Percentiles rank a stretch among this genome's conserved stretches.
These are phyloP conservation scores for Ctenochaetus hawaiiensis DNA, from an alignment of 2,797 vertebrate genomes.

Conservation along the genomic window DNA sequence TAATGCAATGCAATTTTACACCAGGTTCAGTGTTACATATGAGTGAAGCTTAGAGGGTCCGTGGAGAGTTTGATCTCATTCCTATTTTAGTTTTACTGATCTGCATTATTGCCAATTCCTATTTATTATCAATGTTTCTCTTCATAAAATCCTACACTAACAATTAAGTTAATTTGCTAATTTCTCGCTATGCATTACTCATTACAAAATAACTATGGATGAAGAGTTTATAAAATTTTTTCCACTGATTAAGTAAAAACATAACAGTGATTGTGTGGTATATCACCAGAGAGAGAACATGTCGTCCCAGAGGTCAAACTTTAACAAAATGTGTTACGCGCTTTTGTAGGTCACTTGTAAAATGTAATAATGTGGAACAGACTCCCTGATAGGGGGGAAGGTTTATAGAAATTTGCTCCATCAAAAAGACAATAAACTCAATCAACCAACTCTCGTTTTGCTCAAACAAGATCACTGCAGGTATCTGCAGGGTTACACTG, in stretches of 20 bases:
- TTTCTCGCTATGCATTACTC: neutral
- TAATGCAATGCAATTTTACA: no score
- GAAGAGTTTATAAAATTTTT: neutral
- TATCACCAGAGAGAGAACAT: no score
- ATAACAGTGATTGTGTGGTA: neutral
- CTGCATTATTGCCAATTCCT: neutral
- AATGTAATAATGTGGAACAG: neutral
- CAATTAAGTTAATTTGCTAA: neutral
- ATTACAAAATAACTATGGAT: neutral
- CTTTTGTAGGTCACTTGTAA: neutral
- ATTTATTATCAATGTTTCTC: slow-evolving; percentile 2
- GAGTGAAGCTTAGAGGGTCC: no score
- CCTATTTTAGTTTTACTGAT: slow-evolving; percentile 3
- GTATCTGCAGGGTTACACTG: neutral
- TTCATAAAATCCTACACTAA: neutral
- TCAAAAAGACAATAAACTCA: neutral
- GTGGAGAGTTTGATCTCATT: neutral
- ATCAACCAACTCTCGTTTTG: neutral
- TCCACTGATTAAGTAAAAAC: no score
- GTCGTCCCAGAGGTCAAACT: no score
- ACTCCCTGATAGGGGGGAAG: neutral
- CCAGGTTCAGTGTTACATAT: no score
- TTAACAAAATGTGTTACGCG: neutral
- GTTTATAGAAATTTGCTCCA: neutral
- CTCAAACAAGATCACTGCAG: neutral